phyloP scores from a whole-genome alignment of 2,113 vertebrate species.

The Forbesichthys agassizii region DNA sequence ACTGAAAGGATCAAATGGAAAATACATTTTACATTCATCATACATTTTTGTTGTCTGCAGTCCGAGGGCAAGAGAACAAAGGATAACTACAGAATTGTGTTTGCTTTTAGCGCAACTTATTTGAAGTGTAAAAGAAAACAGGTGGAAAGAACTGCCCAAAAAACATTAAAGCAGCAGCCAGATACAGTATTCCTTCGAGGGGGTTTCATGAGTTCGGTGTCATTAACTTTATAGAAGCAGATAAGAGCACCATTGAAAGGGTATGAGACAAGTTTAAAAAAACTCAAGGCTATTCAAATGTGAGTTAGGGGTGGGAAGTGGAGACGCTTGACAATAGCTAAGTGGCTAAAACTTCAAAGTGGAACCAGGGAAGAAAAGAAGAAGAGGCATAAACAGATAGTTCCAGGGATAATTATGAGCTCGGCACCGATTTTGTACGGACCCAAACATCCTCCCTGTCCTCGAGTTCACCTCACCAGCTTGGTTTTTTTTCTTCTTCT shows the following conservation, averaged over 20 bases:
- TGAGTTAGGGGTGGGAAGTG: conserved; percentile 1
- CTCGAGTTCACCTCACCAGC: conserved; percentile 72
- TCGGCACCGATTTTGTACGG: conserved; percentile 36
- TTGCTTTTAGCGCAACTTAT: conserved; percentile 49
- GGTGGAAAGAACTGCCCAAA: conserved; percentile 29
- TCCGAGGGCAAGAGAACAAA: conserved; percentile 33
- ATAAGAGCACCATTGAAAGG: conserved; percentile 34
- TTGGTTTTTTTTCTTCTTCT: conserved; percentile 66
- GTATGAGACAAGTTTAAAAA: conserved; percentile 48
- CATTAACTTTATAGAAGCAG: conserved; percentile 18
- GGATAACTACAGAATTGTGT: conserved; percentile 41
- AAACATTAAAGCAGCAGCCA: conserved; percentile 44
- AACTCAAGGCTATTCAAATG: conserved; percentile 49
- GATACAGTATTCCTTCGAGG: conserved; percentile 31
- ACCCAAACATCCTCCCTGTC: conserved; percentile 63
- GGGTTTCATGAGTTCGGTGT: conserved; percentile 40
- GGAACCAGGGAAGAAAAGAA: conserved; percentile 30
- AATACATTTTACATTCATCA: conserved; percentile 58
- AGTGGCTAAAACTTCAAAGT: conserved; percentile 58
- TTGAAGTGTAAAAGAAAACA: conserved; percentile 47
- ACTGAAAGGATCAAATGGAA: conserved; percentile 33
- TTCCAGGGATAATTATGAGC: conserved; percentile 56
- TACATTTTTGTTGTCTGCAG: conserved; percentile 50
- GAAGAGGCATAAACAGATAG: conserved; percentile 21
- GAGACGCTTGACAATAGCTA: conserved; percentile 54